Conservation (phyloP, 1,140 invertebrate genomes). For the Drosophila ogumai region DNA sequence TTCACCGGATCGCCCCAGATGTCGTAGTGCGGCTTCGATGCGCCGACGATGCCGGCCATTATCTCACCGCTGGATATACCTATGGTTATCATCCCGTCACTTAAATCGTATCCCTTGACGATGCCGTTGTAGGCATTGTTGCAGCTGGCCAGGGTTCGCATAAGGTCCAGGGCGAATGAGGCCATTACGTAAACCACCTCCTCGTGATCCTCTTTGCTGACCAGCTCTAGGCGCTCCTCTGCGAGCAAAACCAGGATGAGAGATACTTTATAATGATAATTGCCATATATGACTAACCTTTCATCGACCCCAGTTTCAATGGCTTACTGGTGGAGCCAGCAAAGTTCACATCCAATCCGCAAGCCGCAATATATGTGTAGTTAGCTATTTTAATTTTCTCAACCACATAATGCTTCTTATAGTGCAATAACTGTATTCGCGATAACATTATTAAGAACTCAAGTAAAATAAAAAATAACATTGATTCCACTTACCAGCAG, state of each 20-base stretch:
- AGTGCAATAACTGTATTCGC: slow-evolving; percentile 20
- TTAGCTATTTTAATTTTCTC: slow-evolving; percentile 97
- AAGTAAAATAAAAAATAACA: too few relatives aligned
- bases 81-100: slow-evolving; percentile 40
- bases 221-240: too few relatives aligned
- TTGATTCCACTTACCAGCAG: slow-evolving; percentile 74
- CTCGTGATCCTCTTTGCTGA: background rate
- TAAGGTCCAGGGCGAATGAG: slow-evolving; percentile 60
- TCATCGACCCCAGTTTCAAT: too few relatives aligned
- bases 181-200: slow-evolving; percentile 61
- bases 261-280: background rate
- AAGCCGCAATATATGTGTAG: slow-evolving; percentile 97
- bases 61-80: slow-evolving; percentile 94
- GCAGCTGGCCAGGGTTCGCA: slow-evolving; percentile 43
- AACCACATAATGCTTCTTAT: slow-evolving; percentile 49
- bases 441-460: too few relatives aligned
- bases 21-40: slow-evolving; percentile 92
- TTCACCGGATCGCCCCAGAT: slow-evolving; percentile 98
- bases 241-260: too few relatives aligned
- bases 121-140: slow-evolving; percentile 38
- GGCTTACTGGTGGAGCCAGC: slow-evolving; percentile 9
- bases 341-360: slow-evolving; percentile 89
- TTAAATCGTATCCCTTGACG: background rate
- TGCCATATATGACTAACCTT: background rate
- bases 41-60: slow-evolving; percentile 95